Conservation (phyloP, 2,888 invertebrate species). For the Caenorhabditis doughertyi region DNA sequence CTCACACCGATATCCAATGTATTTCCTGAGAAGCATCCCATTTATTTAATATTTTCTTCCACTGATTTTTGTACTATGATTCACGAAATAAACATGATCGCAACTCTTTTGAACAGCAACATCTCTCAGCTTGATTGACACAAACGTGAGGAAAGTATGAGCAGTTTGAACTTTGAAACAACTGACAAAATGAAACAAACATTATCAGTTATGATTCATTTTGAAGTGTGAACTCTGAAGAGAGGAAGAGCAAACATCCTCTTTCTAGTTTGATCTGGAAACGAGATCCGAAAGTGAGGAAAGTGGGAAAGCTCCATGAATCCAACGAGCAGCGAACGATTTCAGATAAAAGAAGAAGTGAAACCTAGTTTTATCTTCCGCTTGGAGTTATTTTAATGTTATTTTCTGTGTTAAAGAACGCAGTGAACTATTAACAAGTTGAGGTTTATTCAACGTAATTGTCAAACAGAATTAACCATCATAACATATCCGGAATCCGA, state of each 20-base stretch:
- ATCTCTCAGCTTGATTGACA: neutral
- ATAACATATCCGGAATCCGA: neutral
- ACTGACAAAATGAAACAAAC: neutral
- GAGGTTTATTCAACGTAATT: neutral
- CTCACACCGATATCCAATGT: too few relatives aligned
- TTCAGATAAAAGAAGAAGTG: too few relatives aligned
- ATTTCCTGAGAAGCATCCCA: neutral
- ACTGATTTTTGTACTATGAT: neutral
- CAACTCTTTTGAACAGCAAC: neutral
- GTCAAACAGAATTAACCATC: neutral
- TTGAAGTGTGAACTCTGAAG: neutral
- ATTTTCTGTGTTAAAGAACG: neutral
- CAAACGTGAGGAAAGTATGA: neutral
- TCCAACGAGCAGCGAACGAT: too few relatives aligned
- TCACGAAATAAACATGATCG: constrained; percentile 9
- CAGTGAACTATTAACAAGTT: constrained; percentile 1
- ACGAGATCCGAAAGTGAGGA: too few relatives aligned
- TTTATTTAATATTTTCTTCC: neutral
- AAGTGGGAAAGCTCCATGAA: neutral
- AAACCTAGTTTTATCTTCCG: too few relatives aligned
- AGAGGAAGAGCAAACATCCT: neutral
- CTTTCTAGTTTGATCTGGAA: neutral
- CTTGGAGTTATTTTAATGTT: too few relatives aligned
- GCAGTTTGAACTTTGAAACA: constrained; percentile 1
- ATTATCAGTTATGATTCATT: constrained; percentile 7